Evolutionary conservation across 2,113 vertebrate genomes (phyloP).

Genomic region (Macrotus californicus): DNA sequence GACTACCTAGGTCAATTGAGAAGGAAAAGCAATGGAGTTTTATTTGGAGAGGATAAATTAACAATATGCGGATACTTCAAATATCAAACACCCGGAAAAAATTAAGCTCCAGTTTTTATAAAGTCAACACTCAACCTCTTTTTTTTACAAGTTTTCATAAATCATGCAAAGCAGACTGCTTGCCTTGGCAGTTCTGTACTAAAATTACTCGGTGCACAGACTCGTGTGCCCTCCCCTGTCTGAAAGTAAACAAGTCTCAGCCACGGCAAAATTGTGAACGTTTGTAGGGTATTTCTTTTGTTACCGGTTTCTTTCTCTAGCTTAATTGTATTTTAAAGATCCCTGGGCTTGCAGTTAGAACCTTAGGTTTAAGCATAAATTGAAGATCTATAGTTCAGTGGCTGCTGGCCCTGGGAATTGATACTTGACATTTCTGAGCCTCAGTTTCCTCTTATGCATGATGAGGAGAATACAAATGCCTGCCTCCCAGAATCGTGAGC

Average conservation of each 20-base stretch:
- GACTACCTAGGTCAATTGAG: background rate
- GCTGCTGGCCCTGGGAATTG: background rate
- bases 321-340: background rate
- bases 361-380: background rate
- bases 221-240: background rate
- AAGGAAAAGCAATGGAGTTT: constrained; percentile 21
- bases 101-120: constrained; percentile 27
- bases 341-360: background rate
- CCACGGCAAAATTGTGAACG: background rate
- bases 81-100: constrained; percentile 34
- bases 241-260: constrained; percentile 9
- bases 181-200: constrained; percentile 8
- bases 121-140: constrained; percentile 48
- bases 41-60: constrained; percentile 14
- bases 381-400: background rate
- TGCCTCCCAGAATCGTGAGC: background rate
- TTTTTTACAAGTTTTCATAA: constrained; percentile 40
- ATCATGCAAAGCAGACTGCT: constrained; percentile 56
- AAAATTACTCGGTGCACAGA: constrained; percentile 19
- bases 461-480: background rate
- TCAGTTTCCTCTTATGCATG: background rate
- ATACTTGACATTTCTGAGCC: background rate
- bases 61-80: constrained; percentile 4
- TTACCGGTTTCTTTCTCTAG: background rate
- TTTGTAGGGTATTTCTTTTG: background rate